Base-by-base conservation (phyloP, 2,888 invertebrate genomes). In the Hoplodrina ambigua region DNA sequence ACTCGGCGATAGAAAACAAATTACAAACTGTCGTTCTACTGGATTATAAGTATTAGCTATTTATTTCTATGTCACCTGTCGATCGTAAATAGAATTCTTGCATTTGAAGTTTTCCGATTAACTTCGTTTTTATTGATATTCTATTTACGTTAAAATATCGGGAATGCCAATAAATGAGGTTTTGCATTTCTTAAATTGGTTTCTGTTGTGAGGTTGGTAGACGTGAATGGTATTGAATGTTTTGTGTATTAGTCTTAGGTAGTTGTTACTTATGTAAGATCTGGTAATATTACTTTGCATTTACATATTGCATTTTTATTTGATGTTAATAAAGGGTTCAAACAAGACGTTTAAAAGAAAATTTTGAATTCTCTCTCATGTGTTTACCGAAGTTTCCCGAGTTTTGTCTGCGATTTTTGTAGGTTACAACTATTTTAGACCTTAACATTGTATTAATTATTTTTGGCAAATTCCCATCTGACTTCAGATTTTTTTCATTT, bases 61-160 rank as follows among this genome's bases (percentile, higher is more conserved):
- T 85, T 94, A 94, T 94, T 94, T 93, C 89, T 92, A 90, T 93
- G 94, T 93, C 95, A 95, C 92, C 92, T 92, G 93, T 91, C 94
- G 86, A 90, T 90, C 90, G 76, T 87, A 85, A 88, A 95, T 93
- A 86, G 91, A 84, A 89, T 91, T 88, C 87, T 91, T 91, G 90
- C 89, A 84, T 88, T 87, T 89, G 90, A 95, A 94, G 90, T 92
- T 93, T 95, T 94, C 93, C 90, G 89, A 94, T 94, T 94, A 94
- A 90, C 88, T 78, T 76, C 80, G 80, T 85, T 87, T 89, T 90
- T 88, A 88, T 86, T 83, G 84, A 78, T 84, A 75, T 82, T 84
- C 70, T 63, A 56, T 73, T 71, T 66, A 77, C 72, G 72, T 76
- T 83, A 62, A 74, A 84, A 84, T 79, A 71, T 65, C 52, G 54